Base-by-base conservation (phyloP, 2,113 vertebrate genomes). In the Diglossa brunneiventris region DNA sequence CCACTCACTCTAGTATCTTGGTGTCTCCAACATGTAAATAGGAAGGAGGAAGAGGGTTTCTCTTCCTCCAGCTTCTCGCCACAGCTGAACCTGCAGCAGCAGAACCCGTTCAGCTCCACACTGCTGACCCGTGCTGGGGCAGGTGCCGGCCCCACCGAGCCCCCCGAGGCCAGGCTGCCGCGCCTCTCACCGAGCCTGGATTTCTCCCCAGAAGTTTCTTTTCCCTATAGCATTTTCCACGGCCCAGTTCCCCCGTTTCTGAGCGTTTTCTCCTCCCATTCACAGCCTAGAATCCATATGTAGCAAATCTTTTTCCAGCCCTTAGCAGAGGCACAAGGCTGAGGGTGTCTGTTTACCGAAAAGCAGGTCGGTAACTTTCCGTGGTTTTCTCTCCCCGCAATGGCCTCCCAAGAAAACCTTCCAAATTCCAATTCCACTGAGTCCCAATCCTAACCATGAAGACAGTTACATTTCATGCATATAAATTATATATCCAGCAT, bases 21-120 rank as follows among this genome's bases (percentile, higher is more conserved):
- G 37, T 84, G 87, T 96, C 81, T 89, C 91, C 63, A 85, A 59
- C 47, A 16, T 96, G 94, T 97, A 97, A 96, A 97, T 97, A 97
- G 76, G 78, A 87, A 92, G 80, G 81, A 50, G 77, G 88, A 81
- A 81, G 19, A 83, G 62, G 61, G 42, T 67, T 91, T 86, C 56
- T 82, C 64, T 87, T 92, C 77, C 66, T 93, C 73, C 78, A 94
- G 94, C 94, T 96, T 96, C 91, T 96, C 50, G 73, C 73, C 87
- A 63, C 85, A 72, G 80, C 94, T 87, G 83, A 89, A 39, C 61
- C 58, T 53, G 13, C 47, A 53, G 82, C 80, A 42, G 6, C 84
- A 81, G 61, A 78, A 33, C 4, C 24, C 0, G 1, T 82, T 78
- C 81, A 87, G 87, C 83, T 88, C 80, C 6, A 3, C 49, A 9